Conservation (phyloP, 2,797 vertebrate genomes). For the Limnodromus scolopaceus region DNA sequence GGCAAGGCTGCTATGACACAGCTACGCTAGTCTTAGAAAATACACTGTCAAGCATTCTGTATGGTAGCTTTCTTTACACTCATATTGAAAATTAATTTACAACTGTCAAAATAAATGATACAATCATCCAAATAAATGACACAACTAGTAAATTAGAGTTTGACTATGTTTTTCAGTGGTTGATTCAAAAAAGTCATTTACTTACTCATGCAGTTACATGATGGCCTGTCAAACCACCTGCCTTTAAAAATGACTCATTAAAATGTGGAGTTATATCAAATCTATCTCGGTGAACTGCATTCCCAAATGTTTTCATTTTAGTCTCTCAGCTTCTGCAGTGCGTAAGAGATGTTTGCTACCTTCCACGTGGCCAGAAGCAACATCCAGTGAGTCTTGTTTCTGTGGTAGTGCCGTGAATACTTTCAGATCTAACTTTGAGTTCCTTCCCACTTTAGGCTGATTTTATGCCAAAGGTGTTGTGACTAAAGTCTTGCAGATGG, state of each 20-base stretch:
- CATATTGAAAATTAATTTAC: neutral
- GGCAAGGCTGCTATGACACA: neutral
- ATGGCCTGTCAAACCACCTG: neutral
- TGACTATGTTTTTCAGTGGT: neutral
- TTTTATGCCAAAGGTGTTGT: neutral
- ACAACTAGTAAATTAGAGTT: neutral
- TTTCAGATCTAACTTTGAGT: neutral
- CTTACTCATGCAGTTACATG: neutral
- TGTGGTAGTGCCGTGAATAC: neutral
- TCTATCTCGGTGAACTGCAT: neutral
- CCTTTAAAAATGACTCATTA: neutral
- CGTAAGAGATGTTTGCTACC: neutral
- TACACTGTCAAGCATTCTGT: neutral
- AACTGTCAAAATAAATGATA: slow-evolving; percentile 18
- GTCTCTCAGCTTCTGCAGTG: neutral
- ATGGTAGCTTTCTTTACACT: neutral
- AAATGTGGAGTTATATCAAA: neutral
- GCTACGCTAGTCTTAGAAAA: neutral
- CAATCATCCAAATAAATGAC: neutral
- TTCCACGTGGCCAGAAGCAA: rapidly evolving
- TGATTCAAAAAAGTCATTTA: neutral
- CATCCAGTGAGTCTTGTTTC: neutral
- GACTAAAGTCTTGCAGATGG: neutral
- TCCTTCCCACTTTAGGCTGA: neutral
- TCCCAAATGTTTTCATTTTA: neutral